Base-by-base conservation (phyloP, 2,888 invertebrate species). In the Clusia tigrina region DNA sequence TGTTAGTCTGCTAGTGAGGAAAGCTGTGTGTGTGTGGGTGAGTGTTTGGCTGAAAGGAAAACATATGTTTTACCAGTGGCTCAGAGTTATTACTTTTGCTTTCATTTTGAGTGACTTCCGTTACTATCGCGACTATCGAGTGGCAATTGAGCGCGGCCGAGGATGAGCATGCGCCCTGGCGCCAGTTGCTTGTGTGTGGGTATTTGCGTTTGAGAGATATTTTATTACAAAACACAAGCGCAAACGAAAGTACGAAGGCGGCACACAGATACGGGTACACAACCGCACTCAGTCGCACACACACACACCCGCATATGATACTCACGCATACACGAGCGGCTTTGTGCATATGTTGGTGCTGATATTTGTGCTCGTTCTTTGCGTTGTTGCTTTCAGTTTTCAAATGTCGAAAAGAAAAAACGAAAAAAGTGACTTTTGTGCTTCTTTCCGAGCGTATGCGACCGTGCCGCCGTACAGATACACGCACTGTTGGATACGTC, bases 61-160 rank as follows among this genome's bases (percentile, higher is more conserved):
- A 77, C 75, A 76, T 76, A 78, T 76, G 75, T 75, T 75, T 72
- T 69, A 69, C n/a, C n/a, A n/a, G n/a, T n/a, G n/a, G n/a, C n/a
- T n/a, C n/a, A n/a, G n/a, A n/a, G n/a, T n/a, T n/a, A n/a, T n/a
- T n/a, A 71, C 76, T 76, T 76, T 76, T 77, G 76, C 76, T 76
- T 76, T 76, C 78, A 66, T 77, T 76, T 38, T 38, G 76, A 73
- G 74, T 69, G 58, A 1, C 3, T 15, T 6, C n/a, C 3, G n/a
- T 9, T 3, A 17, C 9, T 3, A 2, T 18, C 5, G 20, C 48
- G 42, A n/a, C 15, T 48, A 5, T 48, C 15, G 20, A 6, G 6
- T 12, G 12, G 15, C 18, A 20, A 20, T 3, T 20, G 5, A 48
- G 5, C 54, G 54, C 15, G 23, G 54, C 32, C 6, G 6, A 32